These are phyloP conservation scores for Panopea generosa DNA, from an alignment of 2,888 invertebrate species.

Conservation along the genomic window DNA sequence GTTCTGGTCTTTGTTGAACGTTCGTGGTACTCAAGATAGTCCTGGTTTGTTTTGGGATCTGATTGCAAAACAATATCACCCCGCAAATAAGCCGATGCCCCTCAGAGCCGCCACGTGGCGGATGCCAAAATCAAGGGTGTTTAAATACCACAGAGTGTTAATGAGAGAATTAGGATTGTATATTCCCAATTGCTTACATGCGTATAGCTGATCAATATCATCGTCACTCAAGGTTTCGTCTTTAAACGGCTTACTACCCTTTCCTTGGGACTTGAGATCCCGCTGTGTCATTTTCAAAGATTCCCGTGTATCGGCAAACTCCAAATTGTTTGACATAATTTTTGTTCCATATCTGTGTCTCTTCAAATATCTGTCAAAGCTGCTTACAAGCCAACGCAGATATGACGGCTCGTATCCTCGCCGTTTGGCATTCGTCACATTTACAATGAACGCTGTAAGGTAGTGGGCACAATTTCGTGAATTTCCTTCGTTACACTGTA, in stretches of 20 bases:
- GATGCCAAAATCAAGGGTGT: slow-evolving; percentile 35
- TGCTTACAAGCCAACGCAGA: neutral
- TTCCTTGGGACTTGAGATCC: slow-evolving; percentile 22
- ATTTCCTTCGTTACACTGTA: too few relatives aligned
- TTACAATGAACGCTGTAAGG: neutral
- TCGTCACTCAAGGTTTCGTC: slow-evolving; percentile 2
- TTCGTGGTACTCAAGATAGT: slow-evolving; percentile 35
- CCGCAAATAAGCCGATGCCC: slow-evolving; percentile 31
- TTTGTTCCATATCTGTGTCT: neutral
- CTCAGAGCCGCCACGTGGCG: slow-evolving; percentile 30
- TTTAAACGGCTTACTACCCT: slow-evolving; percentile 30
- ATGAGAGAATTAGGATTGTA: slow-evolving; percentile 22
- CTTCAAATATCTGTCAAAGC: neutral
- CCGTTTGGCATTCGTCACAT: neutral
- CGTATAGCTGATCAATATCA: slow-evolving; percentile 40
- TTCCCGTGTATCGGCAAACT: neutral
- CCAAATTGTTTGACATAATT: neutral
- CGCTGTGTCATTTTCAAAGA: slow-evolving; percentile 10
- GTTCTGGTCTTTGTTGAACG: slow-evolving; percentile 42
- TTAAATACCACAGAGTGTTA: slow-evolving; percentile 47
- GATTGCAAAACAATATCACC: slow-evolving; percentile 33
- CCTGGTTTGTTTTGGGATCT: slow-evolving; percentile 11
- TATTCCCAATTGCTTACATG: slow-evolving; percentile 28
- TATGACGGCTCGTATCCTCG: neutral
- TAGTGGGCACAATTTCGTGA: neutral